Conservation (phyloP, 2,113 vertebrate genomes). For the Ptyas mucosa region DNA sequence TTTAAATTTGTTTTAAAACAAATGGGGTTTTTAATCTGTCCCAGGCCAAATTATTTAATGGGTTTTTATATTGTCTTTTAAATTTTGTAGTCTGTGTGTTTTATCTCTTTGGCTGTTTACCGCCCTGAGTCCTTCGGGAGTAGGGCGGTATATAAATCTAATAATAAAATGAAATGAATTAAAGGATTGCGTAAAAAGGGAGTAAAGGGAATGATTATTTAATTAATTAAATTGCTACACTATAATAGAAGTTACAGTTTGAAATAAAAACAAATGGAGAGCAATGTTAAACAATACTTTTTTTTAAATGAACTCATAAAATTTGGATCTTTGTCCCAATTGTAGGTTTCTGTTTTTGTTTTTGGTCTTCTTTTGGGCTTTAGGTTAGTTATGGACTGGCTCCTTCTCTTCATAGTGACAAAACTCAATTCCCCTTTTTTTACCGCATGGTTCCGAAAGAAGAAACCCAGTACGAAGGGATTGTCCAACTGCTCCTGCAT, state of each 20-base stretch:
- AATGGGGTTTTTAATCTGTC: no score
- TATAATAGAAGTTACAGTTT: background rate
- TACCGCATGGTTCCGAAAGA: background rate
- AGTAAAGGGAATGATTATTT: no score
- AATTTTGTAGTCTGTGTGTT: no score
- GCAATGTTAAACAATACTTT: background rate
- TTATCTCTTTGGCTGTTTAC: no score
- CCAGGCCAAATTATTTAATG: no score
- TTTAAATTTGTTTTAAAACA: no score
- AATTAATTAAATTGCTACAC: background rate
- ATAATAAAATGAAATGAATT: no score
- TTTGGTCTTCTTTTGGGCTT: background rate
- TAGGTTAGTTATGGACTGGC: background rate
- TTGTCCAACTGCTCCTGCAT: background rate
- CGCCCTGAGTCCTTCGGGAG: no score
- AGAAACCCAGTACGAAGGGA: background rate
- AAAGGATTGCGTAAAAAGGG: no score
- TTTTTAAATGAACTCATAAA: background rate
- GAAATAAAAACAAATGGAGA: background rate
- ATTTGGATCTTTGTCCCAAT: background rate
- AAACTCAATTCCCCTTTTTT: background rate
- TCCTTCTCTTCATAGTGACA: background rate
- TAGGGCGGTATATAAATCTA: no score
- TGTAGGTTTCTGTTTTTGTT: no score
- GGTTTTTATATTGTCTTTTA: no score